A percentile compares a stretch with the other conserved stretches of the same genome.
phyloP scores from a whole-genome alignment of 2,888 invertebrate species.

The Philaethria dido region DNA sequence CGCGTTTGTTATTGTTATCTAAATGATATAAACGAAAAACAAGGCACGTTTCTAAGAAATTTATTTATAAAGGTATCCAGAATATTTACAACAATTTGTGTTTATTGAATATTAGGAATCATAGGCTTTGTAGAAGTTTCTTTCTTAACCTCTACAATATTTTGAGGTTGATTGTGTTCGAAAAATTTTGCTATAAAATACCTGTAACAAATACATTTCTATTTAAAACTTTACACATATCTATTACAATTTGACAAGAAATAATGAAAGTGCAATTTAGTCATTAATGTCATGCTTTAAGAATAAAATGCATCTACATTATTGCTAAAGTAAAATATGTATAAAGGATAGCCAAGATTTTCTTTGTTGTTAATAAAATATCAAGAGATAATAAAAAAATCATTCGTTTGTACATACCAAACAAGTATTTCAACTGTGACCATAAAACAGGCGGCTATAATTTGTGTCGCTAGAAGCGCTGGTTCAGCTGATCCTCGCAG shows the following conservation, averaged over 20 bases:
- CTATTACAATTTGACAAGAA: background rate
- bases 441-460: slow-evolving; percentile 62
- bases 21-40: no score
- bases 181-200: slow-evolving; percentile 79
- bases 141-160: slow-evolving; percentile 47
- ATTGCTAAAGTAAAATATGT: no score
- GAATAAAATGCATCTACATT: no score
- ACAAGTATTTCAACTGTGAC: slow-evolving; percentile 74
- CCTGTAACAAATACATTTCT: slow-evolving; percentile 55
- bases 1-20: no score
- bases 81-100: background rate
- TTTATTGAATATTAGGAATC: slow-evolving; percentile 23
- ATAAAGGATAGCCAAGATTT: no score
- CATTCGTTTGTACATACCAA: slow-evolving; percentile 55
- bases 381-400: no score
- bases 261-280: no score
- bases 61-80: slow-evolving; percentile 5
- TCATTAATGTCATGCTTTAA: no score
- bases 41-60: background rate
- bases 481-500: slow-evolving; percentile 64
- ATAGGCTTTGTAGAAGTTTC: slow-evolving; percentile 21
- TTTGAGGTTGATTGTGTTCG: slow-evolving; percentile 61
- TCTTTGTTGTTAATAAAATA: no score
- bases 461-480: slow-evolving; percentile 54
- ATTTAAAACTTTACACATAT: background rate